phyloP scores from a whole-genome alignment of 1,140 invertebrate genomes.

The Orius insidiosus region DNA sequence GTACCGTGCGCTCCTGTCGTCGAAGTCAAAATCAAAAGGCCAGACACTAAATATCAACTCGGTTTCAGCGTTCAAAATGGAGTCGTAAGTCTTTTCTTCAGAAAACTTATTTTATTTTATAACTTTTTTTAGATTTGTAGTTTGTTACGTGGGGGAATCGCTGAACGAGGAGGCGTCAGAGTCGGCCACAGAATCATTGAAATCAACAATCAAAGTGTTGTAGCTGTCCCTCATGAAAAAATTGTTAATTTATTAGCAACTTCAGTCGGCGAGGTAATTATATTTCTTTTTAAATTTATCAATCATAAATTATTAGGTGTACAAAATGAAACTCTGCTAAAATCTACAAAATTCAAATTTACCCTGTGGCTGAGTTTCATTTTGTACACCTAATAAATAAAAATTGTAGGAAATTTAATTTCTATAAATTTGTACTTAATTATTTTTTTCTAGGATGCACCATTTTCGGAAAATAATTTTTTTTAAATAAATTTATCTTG shows the following conservation, averaged over 20 bases:
- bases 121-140: slow-evolving; percentile 78
- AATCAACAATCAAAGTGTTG: slow-evolving; percentile 98
- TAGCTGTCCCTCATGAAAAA: slow-evolving; percentile 97
- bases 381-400: too few species aligned
- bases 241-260: slow-evolving; percentile 97
- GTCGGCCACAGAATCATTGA: slow-evolving; percentile 99
- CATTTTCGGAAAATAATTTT: too few species aligned
- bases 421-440: too few species aligned
- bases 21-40: slow-evolving; percentile 97
- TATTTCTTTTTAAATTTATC: slow-evolving; percentile 11
- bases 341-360: too few species aligned
- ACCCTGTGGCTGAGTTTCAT: too few species aligned
- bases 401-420: too few species aligned
- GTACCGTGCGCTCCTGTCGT: slow-evolving; percentile 99
- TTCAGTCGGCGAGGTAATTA: slow-evolving; percentile 89
- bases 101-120: neutral
- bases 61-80: slow-evolving; percentile 99
- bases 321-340: too few species aligned
- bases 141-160: slow-evolving; percentile 90
- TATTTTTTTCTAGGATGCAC: too few species aligned
- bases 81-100: slow-evolving; percentile 54
- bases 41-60: slow-evolving; percentile 97
- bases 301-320: too few species aligned
- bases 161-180: slow-evolving; percentile 92
- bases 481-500: too few species aligned